Evolutionary conservation across 53 echinoderm and acorn worm genomes (phyloP).

Genomic region (Holothuria leucospilota): DNA sequence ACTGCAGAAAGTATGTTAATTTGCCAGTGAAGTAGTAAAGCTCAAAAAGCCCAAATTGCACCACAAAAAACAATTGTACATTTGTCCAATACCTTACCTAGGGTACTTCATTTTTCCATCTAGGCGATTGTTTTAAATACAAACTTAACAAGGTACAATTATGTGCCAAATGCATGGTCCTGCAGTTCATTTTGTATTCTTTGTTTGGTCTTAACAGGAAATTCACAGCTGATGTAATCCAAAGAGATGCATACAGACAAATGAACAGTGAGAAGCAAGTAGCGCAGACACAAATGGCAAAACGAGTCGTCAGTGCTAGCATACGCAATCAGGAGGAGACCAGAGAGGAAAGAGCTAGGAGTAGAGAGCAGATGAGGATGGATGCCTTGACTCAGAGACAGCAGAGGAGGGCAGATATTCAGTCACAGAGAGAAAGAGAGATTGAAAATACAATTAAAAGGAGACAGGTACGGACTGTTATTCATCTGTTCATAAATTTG

Average conservation of each 20-base stretch:
- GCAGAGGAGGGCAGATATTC: constrained; percentile 72
- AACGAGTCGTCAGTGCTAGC: constrained; percentile 72
- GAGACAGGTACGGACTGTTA: constrained; percentile 67
- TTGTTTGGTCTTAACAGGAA: constrained; percentile 55
- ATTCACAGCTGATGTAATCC: constrained; percentile 78
- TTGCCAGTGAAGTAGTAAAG: too few relatives aligned
- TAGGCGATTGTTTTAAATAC: too few relatives aligned
- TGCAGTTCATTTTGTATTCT: neutral
- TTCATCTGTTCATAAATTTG: too few relatives aligned
- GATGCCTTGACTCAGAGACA: constrained; percentile 62
- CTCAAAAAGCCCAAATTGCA: too few relatives aligned
- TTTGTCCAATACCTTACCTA: too few relatives aligned
- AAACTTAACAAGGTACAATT: too few relatives aligned
- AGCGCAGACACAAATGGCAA: constrained; percentile 61
- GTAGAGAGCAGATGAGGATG: constrained; percentile 61
- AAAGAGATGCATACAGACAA: constrained; percentile 82
- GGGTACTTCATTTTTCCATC: too few relatives aligned
- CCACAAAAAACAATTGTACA: too few relatives aligned
- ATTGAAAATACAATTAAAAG: constrained; percentile 71
- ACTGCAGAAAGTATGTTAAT: too few relatives aligned
- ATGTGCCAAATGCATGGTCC: too few relatives aligned
- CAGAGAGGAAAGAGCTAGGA: constrained; percentile 52
- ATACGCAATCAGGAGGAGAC: constrained; percentile 70
- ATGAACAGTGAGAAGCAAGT: constrained; percentile 76
- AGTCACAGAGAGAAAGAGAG: constrained; percentile 83